These are phyloP conservation scores for Timandra comae DNA, from an alignment of 2,888 invertebrate genomes.

Conservation along the genomic window DNA sequence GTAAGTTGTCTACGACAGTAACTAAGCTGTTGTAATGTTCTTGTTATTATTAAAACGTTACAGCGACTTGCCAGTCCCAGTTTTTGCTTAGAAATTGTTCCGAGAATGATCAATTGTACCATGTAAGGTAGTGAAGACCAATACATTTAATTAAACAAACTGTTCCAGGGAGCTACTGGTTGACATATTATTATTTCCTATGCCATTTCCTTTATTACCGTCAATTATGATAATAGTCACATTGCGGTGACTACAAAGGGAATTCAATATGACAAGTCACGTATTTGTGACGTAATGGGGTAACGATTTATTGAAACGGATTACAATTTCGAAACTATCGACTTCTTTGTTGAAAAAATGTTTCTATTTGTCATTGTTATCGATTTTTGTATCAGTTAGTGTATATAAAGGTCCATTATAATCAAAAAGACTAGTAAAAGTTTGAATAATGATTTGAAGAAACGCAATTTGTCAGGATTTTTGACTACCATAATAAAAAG, in stretches of 20 bases:
- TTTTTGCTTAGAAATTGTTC: slow-evolving; percentile 11
- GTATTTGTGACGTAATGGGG: slow-evolving; percentile 23
- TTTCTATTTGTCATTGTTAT: too few species aligned
- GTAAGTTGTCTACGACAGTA: too few species aligned
- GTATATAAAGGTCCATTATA: too few species aligned
- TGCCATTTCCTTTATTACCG: slow-evolving; percentile 44
- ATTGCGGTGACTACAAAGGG: slow-evolving; percentile 34
- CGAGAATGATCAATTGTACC: slow-evolving; percentile 10
- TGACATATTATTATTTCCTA: slow-evolving; percentile 34
- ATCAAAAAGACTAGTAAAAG: too few species aligned
- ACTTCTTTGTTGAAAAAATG: too few species aligned
- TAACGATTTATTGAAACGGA: slow-evolving; percentile 8
- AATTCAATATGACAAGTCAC: slow-evolving; percentile 35
- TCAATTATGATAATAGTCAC: slow-evolving; percentile 42
- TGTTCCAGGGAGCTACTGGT: slow-evolving; percentile 12
- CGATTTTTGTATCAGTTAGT: too few species aligned
- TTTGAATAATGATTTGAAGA: too few species aligned
- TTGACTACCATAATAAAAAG: too few species aligned
- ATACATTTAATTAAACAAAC: slow-evolving; percentile 14
- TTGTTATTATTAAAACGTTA: slow-evolving; percentile 11
- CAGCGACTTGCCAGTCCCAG: slow-evolving; percentile 5
- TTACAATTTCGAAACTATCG: slow-evolving; percentile 5
- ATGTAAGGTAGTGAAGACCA: slow-evolving; percentile 3
- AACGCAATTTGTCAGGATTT: too few species aligned
- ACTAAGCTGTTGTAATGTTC: too few species aligned